phyloP scores from a whole-genome alignment of 2,888 invertebrate species.

The Heliothis peltigera region DNA sequence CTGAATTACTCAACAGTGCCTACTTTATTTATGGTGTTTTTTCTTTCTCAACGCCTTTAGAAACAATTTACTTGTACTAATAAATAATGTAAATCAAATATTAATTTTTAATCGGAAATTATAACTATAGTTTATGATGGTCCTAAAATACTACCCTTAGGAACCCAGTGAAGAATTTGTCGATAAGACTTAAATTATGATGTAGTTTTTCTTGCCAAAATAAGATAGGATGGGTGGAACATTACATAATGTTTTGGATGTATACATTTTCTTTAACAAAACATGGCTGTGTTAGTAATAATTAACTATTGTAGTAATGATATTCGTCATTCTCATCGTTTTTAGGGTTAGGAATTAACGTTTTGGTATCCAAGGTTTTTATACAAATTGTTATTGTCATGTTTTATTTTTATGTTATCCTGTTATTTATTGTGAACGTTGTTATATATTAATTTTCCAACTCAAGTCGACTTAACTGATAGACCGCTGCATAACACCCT shows the following conservation, averaged over 20 bases:
- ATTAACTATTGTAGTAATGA: slow-evolving; percentile 52
- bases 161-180: slow-evolving; percentile 25
- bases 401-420: background rate
- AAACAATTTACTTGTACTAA: too few species aligned
- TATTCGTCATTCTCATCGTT: slow-evolving; percentile 27
- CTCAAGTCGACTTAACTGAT: too few species aligned
- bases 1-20: slow-evolving; percentile 14
- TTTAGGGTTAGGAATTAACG: slow-evolving; percentile 21
- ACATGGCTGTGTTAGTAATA: slow-evolving; percentile 79
- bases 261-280: slow-evolving; percentile 57
- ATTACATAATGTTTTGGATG: slow-evolving; percentile 51
- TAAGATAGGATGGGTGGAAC: slow-evolving; percentile 19
- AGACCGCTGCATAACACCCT: too few species aligned
- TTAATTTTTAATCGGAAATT: background rate
- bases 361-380: slow-evolving; percentile 4
- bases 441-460: too few species aligned
- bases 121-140: slow-evolving; percentile 1
- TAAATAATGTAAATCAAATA: too few species aligned
- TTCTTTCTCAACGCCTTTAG: background rate
- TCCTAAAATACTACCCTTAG: slow-evolving; percentile 22
- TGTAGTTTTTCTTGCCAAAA: slow-evolving; percentile 32
- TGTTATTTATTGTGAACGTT: too few species aligned
- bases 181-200: slow-evolving; percentile 25
- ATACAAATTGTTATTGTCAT: background rate
- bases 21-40: background rate